Evolutionary conservation across 2,797 vertebrate species (phyloP).

Genomic region (Coregonus ussuriensis): DNA sequence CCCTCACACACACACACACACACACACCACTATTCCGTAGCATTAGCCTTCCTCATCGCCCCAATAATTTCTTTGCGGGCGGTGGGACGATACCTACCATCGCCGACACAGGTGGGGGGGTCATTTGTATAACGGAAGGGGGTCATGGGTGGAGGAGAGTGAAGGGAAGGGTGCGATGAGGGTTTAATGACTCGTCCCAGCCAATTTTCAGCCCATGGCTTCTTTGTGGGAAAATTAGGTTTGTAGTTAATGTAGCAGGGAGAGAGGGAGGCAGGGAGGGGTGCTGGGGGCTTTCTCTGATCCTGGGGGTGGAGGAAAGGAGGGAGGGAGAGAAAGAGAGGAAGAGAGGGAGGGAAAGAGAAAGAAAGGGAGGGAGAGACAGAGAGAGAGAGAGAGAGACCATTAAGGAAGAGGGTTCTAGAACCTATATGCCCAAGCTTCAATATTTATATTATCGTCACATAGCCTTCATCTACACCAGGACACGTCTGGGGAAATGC

Average conservation of each 20-base stretch:
- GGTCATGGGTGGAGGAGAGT: not conserved
- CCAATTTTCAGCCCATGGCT: slow-evolving; percentile 73
- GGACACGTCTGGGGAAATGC: not conserved
- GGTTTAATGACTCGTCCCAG: slow-evolving; percentile 77
- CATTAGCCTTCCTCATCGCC: slow-evolving; percentile 28
- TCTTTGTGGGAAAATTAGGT: slow-evolving; percentile 73
- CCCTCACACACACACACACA: too few relatives aligned
- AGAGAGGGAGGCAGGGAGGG: not conserved
- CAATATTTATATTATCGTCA: not conserved
- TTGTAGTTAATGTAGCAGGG: slow-evolving; percentile 77
- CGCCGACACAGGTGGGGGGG: slow-evolving; percentile 48
- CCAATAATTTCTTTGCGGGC: slow-evolving; percentile 55
- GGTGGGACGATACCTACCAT: slow-evolving; percentile 47
- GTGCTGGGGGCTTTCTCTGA: slow-evolving; percentile 46
- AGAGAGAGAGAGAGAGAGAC: not conserved
- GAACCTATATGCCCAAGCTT: slow-evolving; percentile 48
- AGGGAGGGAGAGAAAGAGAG: not conserved
- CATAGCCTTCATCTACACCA: not conserved
- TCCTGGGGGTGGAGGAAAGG: not conserved
- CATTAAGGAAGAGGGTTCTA: slow-evolving; percentile 53
- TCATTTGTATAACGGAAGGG: slow-evolving; percentile 43
- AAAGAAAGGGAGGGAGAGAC: not conserved
- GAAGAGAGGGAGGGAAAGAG: not conserved
- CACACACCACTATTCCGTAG: not conserved
- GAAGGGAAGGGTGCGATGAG: slow-evolving; percentile 33